A percentile compares a stretch with the other conserved stretches of the same genome.
phyloP scores from a whole-genome alignment of 2,113 vertebrate genomes.

The Thomomys bottae region DNA sequence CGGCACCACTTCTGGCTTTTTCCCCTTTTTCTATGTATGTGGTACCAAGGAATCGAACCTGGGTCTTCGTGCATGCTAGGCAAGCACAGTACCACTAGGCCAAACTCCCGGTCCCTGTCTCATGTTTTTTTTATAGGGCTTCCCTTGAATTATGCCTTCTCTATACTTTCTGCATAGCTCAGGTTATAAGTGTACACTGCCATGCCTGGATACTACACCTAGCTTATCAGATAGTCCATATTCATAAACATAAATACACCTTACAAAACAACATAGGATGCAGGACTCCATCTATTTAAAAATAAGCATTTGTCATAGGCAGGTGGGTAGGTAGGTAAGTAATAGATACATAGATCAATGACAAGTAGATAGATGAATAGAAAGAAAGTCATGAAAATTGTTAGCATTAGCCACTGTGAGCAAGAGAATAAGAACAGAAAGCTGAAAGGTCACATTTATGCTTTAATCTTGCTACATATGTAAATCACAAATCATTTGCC shows the following conservation, averaged over 20 bases:
- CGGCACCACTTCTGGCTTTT: too few species aligned
- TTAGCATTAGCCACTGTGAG: not conserved
- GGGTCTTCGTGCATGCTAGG: too few species aligned
- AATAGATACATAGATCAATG: not conserved
- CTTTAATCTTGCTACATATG: not conserved
- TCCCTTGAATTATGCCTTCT: too few species aligned
- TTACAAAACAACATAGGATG: not conserved
- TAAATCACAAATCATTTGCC: not conserved
- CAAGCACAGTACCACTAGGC: too few species aligned
- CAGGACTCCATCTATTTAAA: constrained; percentile 32
- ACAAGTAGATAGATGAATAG: not conserved
- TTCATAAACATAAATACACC: not conserved
- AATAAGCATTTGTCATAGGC: not conserved
- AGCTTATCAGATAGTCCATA: too few species aligned
- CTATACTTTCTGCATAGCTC: too few species aligned
- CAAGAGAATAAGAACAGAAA: not conserved
- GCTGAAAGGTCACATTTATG: not conserved
- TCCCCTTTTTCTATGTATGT: too few species aligned
- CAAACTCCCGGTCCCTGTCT: too few species aligned
- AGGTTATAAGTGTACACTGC: too few species aligned
- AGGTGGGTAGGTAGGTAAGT: not conserved
- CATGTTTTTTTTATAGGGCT: too few species aligned
- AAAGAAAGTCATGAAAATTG: not conserved
- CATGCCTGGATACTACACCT: too few species aligned
- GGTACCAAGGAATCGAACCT: too few species aligned